Conservation (phyloP, 2,113 vertebrate species). For the Cynoglossus semilaevis region DNA sequence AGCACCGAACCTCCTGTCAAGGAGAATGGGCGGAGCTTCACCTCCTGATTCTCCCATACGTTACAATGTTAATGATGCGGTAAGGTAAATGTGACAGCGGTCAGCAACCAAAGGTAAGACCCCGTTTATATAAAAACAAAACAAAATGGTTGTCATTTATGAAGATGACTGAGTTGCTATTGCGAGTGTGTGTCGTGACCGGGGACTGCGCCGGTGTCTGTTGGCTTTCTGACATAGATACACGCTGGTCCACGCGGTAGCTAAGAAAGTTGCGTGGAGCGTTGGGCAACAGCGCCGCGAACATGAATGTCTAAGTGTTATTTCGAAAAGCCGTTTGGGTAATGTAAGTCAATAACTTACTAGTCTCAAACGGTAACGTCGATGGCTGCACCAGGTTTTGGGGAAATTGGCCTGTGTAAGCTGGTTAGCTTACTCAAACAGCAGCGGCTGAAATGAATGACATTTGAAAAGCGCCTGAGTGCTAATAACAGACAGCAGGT, state of each 20-base stretch:
- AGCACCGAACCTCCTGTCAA: constrained; percentile 22
- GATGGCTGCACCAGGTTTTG: neutral
- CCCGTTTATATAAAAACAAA: neutral
- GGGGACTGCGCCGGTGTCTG: too few relatives aligned
- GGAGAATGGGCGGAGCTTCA: constrained; percentile 41
- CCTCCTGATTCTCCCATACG: neutral
- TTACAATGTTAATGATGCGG: neutral
- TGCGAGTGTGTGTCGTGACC: neutral
- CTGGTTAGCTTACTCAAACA: neutral
- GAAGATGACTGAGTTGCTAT: neutral
- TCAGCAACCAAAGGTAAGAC: constrained; percentile 17
- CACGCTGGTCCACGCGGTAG: constrained; percentile 7
- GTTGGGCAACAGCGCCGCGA: constrained; percentile 8
- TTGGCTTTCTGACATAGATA: neutral
- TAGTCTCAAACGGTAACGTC: neutral
- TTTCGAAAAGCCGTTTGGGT: neutral
- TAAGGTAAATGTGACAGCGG: too few relatives aligned
- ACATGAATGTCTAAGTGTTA: neutral
- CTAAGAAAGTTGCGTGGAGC: constrained; percentile 14
- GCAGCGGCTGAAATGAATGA: constrained; percentile 27
- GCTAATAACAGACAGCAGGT: neutral
- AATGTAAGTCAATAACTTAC: neutral
- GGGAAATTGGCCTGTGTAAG: neutral
- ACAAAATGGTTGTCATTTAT: accelerated
- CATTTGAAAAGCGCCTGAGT: neutral